Base-by-base conservation (phyloP, 2,113 vertebrate species). In the Cephalopholis sonnerati region DNA sequence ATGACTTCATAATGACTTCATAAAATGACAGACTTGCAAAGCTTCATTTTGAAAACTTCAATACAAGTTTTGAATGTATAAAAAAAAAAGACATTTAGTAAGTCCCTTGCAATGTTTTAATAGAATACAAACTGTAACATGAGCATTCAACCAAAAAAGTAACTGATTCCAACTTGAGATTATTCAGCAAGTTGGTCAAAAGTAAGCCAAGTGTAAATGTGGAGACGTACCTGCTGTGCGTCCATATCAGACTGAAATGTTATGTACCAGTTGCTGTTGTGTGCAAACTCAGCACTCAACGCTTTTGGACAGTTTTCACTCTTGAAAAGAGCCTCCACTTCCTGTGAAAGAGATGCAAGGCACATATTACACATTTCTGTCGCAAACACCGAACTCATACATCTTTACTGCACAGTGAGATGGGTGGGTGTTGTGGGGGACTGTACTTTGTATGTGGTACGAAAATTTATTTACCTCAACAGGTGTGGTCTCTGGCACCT, bases 251-350 rank as follows among this genome's bases (percentile, higher is more conserved):
- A 99, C 92, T 99, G 97, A 96, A 99, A 99, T 82, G 98, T 99
- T 82, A 99, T 96, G 93, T 99, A 99, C 98, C 98, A 99, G 96
- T 96, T 99, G 95, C 97, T 99, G 94, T 99, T 99, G 94, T 99
- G 98, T 66, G 98, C 98, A 96, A 99, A 99, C 89, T 99, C 97
- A 91, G 96, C 97, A 92, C 97, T 97, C 88, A 99, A 96, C 84
- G 97, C 96, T 91, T 97, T 97, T 11, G 98, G 98, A 86, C 98
- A 99, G 89, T 97, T 97, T 83, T 98, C 97, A 39, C 96, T 97
- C 93, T 97, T 96, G 84, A 99, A 99, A 74, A 99, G 95, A 89
- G 96, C 96, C 93, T 98, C 97, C 27, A 99, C 98, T 88, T 99
- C 98, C 98, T 99, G 85, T 64, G 29, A 83, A 68, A 74, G 16